Evolutionary conservation across 2,113 vertebrate genomes (phyloP).

Genomic region (Lepidothrix coronata): DNA sequence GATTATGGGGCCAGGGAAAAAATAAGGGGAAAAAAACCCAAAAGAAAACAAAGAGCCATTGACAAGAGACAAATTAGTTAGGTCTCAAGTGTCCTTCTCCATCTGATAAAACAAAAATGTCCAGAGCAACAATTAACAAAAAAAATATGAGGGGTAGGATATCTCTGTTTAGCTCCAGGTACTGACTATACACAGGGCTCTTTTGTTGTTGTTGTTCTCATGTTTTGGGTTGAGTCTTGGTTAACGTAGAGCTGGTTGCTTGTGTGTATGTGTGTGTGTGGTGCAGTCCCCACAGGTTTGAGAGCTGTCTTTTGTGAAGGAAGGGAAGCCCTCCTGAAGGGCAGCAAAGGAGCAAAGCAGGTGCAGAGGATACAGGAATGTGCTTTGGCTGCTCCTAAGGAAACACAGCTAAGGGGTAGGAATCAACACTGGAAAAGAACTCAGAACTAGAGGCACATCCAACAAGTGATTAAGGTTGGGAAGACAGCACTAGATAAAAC

Average conservation of each 20-base stretch:
- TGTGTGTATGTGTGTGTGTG: not conserved
- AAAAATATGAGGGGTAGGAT: not conserved
- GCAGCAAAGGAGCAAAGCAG: not conserved
- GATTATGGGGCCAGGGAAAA: not conserved
- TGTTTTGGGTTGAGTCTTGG: not conserved
- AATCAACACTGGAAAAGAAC: not conserved
- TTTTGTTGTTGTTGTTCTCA: not conserved
- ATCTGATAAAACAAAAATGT: constrained; percentile 66
- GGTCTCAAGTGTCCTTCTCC: constrained; percentile 23
- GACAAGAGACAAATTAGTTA: constrained; percentile 20
- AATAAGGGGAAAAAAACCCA: not conserved
- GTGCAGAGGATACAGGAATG: not conserved
- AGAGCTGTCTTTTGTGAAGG: not conserved
- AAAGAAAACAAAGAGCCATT: constrained; percentile 53
- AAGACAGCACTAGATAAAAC: not conserved
- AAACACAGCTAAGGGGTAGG: not conserved
- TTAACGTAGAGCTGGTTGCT: not conserved
- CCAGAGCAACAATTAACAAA: constrained; percentile 25
- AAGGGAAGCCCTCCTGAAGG: not conserved
- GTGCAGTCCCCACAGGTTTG: accelerated
- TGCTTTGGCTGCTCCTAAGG: not conserved
- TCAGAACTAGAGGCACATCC: not conserved
- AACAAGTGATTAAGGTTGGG: not conserved
- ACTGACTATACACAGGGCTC: not conserved
- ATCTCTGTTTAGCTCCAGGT: not conserved